Evolutionary conservation across 2,797 vertebrate genomes (phyloP).

Genomic region (Catostomus latipinnis): DNA sequence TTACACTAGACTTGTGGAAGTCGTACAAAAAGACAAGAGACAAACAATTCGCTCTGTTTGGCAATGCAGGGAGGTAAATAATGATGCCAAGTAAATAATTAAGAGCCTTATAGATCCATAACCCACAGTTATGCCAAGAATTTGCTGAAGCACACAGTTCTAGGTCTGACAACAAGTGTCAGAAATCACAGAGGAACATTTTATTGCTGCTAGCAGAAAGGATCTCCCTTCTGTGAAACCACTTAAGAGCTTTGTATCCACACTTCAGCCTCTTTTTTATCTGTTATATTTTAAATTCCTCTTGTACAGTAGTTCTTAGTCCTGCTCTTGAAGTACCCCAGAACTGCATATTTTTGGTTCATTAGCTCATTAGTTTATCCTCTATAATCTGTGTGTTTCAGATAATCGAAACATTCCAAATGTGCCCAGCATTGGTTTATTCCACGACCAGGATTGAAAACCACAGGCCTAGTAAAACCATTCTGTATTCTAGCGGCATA

Average conservation of each 20-base stretch:
- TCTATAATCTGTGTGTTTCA: no score
- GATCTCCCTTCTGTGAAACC: constrained; percentile 4
- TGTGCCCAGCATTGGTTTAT: no score
- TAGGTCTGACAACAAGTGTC: constrained; percentile 69
- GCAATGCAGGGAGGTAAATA: constrained; percentile 67
- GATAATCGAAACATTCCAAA: no score
- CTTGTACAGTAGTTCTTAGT: no score
- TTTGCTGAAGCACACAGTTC: constrained; percentile 57
- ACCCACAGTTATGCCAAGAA: constrained; percentile 71
- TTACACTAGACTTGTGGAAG: constrained; percentile 67
- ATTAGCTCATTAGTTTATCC: no score
- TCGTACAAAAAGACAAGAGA: constrained; percentile 66
- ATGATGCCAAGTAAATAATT: constrained; percentile 7
- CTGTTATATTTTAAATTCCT: no score
- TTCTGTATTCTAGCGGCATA: neutral
- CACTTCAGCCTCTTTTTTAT: neutral
- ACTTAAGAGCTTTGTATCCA: neutral
- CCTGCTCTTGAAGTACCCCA: no score
- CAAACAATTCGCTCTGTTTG: constrained; percentile 67
- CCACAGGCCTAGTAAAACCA: neutral
- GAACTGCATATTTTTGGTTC: no score
- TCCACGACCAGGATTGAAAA: no score
- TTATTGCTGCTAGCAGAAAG: constrained; percentile 55
- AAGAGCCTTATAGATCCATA: constrained; percentile 32
- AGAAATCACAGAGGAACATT: constrained; percentile 66